A percentile compares a stretch with the other conserved stretches of the same genome.
Conservation (phyloP, 2,888 invertebrate genomes). For the Leptodirus hochenwartii region DNA sequence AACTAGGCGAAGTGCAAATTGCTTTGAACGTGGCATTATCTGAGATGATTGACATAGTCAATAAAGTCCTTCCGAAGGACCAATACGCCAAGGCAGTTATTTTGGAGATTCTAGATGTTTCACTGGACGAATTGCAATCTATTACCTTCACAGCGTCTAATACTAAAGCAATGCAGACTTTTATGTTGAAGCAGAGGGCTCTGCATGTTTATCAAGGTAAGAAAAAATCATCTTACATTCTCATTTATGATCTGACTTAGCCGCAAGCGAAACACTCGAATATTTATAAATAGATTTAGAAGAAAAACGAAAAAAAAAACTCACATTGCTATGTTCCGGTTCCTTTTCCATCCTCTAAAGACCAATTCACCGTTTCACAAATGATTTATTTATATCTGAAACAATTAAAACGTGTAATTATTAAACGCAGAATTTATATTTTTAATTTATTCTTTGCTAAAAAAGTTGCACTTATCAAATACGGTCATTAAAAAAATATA, state of each 20-base stretch:
- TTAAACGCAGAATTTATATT: too few species aligned
- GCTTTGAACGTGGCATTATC: constrained; percentile 39
- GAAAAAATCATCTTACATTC: constrained; percentile 8
- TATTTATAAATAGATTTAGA: too few species aligned
- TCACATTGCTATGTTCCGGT: too few species aligned
- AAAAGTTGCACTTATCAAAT: too few species aligned
- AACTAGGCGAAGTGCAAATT: constrained; percentile 59
- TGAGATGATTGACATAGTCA: constrained; percentile 52
- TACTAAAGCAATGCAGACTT: constrained; percentile 40
- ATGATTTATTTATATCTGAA: too few species aligned
- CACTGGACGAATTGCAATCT: constrained; percentile 41
- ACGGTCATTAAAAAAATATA: too few species aligned
- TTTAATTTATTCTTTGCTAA: too few species aligned
- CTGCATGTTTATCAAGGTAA: constrained; percentile 72
- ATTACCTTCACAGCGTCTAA: constrained; percentile 42
- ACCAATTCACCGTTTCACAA: too few species aligned
- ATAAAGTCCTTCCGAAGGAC: constrained; percentile 40
- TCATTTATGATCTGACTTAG: background rate
- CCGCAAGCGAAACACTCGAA: background rate
- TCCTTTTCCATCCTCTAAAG: too few species aligned
- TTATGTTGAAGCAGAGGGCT: constrained; percentile 72
- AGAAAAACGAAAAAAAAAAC: too few species aligned
- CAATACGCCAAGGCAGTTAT: constrained; percentile 54
- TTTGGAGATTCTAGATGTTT: constrained; percentile 36
- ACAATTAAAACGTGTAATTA: too few species aligned